These are phyloP conservation scores for Lepidochitona cinerea DNA, from an alignment of 2,888 invertebrate species.

Conservation along the genomic window DNA sequence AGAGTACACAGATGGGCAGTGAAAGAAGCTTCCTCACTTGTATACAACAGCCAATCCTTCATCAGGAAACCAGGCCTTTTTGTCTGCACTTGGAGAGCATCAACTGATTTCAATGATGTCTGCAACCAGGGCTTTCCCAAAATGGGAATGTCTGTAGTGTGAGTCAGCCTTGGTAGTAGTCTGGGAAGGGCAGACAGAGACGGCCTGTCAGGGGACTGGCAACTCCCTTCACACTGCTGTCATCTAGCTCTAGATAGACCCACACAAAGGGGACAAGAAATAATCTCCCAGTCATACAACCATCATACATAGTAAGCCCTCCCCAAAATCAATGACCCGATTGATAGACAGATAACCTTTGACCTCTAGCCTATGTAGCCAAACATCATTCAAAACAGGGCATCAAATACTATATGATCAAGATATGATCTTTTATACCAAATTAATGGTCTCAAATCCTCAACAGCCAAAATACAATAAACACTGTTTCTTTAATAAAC, in stretches of 20 bases:
- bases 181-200: neutral
- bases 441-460: too few relatives aligned
- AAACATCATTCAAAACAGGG: too few relatives aligned
- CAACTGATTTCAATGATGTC: neutral
- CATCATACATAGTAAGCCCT: too few relatives aligned
- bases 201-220: neutral
- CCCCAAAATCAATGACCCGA: neutral
- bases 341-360: neutral
- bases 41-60: neutral
- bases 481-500: too few relatives aligned
- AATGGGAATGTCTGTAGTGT: neutral
- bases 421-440: too few relatives aligned
- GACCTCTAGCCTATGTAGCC: too few relatives aligned
- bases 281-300: neutral
- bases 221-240: neutral
- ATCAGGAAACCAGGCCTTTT: neutral
- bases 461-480: too few relatives aligned
- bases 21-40: too few relatives aligned
- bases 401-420: too few relatives aligned
- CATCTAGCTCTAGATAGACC: neutral
- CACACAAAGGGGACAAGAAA: neutral
- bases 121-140: constrained; percentile 3
- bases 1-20: too few relatives aligned
- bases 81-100: neutral
- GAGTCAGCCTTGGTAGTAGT: neutral